Percentiles rank a stretch among this genome's conserved stretches.
Conservation (phyloP, 2,113 vertebrate genomes). For the Erpornis zantholeuca region DNA sequence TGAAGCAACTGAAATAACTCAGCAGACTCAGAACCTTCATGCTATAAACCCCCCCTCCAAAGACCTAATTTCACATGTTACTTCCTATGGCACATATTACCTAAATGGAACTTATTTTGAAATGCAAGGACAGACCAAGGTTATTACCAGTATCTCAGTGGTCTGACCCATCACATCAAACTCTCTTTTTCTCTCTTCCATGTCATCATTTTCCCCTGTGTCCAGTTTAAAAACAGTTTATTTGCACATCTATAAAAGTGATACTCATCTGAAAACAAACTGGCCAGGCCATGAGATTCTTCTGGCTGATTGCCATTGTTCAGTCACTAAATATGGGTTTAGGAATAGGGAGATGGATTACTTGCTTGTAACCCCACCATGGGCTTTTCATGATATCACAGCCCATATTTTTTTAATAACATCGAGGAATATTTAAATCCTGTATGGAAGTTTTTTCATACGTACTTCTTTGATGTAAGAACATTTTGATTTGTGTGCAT, state of each 20-base stretch:
- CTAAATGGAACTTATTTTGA: not conserved
- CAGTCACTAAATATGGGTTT: conserved; percentile 14
- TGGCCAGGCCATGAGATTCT: not conserved
- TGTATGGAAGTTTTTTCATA: conserved; percentile 10
- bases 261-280: conserved; percentile 33
- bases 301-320: conserved; percentile 39
- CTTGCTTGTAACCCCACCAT: conserved; percentile 4
- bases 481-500: conserved; percentile 50
- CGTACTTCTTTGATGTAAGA: conserved; percentile 22
- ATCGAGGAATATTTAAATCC: conserved; percentile 32
- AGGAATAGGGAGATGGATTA: conserved; percentile 42
- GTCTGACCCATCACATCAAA: not conserved
- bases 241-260: not conserved
- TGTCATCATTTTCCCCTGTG: not conserved
- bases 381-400: conserved; percentile 33
- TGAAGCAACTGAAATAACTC: not conserved
- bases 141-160: not conserved
- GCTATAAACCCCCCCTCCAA: not conserved
- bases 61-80: not conserved
- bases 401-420: conserved; percentile 52
- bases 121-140: not conserved
- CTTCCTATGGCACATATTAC: not conserved
- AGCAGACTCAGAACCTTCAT: rapidly evolving
- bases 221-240: not conserved
- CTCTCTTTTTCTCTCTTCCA: not conserved